A percentile compares a stretch with the other conserved stretches of the same genome.
phyloP scores from a whole-genome alignment of 2,888 invertebrate species.

The Drosophila tripunctata region DNA sequence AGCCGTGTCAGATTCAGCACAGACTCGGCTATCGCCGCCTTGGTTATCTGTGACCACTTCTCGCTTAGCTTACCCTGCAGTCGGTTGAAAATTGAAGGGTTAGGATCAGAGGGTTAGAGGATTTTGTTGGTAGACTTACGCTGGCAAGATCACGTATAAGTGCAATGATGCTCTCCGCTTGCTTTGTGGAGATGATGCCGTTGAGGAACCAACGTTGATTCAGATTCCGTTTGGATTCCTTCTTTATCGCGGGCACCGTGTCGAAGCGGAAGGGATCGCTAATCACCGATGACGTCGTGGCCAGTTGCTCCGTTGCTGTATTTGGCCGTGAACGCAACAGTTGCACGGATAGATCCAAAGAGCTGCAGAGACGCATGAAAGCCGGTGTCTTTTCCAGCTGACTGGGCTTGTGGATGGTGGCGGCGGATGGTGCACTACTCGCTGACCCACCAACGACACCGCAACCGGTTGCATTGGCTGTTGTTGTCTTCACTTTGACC shows the following conservation, averaged over 20 bases:
- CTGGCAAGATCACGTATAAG: conserved; percentile 96
- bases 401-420: conserved; percentile 28
- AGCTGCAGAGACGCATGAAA: conserved; percentile 82
- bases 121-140: conserved; percentile 85
- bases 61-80: conserved; percentile 92
- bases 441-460: not conserved
- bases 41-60: conserved; percentile 94
- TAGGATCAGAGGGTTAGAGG: not conserved
- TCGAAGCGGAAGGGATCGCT: conserved; percentile 73
- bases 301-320: conserved; percentile 35
- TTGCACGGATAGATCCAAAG: conserved; percentile 83
- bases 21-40: conserved; percentile 94
- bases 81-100: not conserved
- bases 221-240: conserved; percentile 81
- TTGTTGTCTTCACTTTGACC: conserved; percentile 87
- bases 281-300: not conserved
- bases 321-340: conserved; percentile 69
- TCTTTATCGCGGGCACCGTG: conserved; percentile 66
- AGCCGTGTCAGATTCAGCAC: conserved; percentile 93
- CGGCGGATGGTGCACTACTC: not conserved
- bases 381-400: conserved; percentile 86
- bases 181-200: conserved; percentile 92
- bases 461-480: conserved; percentile 17
- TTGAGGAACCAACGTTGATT: conserved; percentile 92
- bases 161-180: conserved; percentile 94